Percentiles rank a stretch among this genome's conserved stretches.
Conservation (phyloP, 2,113 vertebrate genomes). For the Panurus biarmicus region DNA sequence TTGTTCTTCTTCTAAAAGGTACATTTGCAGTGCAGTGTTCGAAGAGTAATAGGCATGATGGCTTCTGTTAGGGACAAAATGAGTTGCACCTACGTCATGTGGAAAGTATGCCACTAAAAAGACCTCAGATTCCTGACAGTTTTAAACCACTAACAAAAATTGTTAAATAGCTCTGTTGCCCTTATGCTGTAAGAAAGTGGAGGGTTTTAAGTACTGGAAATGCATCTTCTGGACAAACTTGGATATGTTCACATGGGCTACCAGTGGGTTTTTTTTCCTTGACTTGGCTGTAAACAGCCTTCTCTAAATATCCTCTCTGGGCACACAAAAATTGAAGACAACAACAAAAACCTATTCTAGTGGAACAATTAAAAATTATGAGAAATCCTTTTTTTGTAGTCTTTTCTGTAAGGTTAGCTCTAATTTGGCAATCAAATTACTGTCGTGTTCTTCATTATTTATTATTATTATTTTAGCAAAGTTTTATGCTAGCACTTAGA, state of each 20-base stretch:
- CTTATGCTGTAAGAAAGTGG: background rate
- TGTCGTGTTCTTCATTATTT: background rate
- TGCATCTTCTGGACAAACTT: background rate
- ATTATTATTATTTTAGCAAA: background rate
- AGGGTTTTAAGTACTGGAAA: background rate
- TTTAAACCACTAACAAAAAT: constrained; percentile 26
- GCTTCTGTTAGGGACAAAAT: background rate
- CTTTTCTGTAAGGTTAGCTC: background rate
- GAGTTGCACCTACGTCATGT: background rate
- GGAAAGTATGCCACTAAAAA: background rate
- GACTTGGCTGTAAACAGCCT: background rate
- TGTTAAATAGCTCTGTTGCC: constrained; percentile 12
- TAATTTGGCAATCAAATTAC: background rate
- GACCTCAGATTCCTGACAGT: constrained; percentile 17
- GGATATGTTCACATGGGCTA: background rate
- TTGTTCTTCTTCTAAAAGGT: background rate
- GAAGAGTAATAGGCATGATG: background rate
- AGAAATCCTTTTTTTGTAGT: background rate
- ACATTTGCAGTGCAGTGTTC: background rate
- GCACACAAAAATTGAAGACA: background rate
- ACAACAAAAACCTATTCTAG: background rate
- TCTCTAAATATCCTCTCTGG: background rate
- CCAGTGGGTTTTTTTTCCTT: background rate
- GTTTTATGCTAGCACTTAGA: background rate
- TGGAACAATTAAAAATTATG: background rate